These are phyloP conservation scores for Peromyscus attwateri DNA, from an alignment of 2,797 vertebrate species.

Conservation along the genomic window DNA sequence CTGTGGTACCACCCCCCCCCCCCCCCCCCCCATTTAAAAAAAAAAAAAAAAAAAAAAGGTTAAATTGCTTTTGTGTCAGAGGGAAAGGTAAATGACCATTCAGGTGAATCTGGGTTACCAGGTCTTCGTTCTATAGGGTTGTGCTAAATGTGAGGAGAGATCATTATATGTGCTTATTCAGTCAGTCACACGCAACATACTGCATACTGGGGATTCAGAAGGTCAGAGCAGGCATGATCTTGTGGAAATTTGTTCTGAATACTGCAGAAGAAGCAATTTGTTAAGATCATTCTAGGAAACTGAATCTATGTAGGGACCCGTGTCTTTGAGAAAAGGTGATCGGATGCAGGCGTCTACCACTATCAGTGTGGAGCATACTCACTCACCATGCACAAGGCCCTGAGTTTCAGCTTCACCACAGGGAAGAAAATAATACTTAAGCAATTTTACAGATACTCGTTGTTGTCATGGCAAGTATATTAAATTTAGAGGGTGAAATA, in stretches of 20 bases:
- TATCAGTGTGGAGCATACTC: too few relatives aligned
- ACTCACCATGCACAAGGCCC: not conserved
- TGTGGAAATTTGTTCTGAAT: not conserved
- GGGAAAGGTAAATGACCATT: not conserved
- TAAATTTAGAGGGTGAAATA: not conserved
- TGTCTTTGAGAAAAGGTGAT: not conserved
- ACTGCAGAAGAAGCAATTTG: not conserved
- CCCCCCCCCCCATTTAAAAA: too few relatives aligned
- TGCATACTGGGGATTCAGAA: not conserved
- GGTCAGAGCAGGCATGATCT: not conserved
- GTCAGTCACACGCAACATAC: too few relatives aligned
- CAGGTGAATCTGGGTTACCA: not conserved
- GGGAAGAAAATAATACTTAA: not conserved
- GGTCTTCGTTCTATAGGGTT: not conserved
- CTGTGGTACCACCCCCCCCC: too few relatives aligned
- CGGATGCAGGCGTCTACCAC: not conserved
- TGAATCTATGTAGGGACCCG: not conserved
- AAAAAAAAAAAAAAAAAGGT: too few relatives aligned
- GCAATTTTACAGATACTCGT: not conserved
- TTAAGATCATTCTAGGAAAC: not conserved
- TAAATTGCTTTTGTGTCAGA: not conserved
- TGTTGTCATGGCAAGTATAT: not conserved
- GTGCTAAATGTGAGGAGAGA: not conserved
- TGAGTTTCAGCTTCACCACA: not conserved
- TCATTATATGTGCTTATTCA: not conserved